Evolutionary conservation across 2,888 invertebrate species (phyloP).

Genomic region (Syrista parreyssii): DNA sequence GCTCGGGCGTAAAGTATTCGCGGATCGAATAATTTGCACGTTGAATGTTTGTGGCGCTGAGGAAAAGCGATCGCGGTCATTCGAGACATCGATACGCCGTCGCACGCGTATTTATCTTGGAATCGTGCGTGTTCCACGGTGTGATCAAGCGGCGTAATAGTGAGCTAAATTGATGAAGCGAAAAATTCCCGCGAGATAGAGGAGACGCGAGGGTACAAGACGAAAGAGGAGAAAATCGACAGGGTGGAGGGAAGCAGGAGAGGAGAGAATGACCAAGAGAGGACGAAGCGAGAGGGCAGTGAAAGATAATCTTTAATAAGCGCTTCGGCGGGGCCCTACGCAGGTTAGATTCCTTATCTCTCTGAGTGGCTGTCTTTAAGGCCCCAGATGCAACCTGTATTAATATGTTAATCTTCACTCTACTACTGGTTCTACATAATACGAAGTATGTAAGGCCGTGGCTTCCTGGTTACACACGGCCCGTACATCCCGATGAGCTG

Average conservation of each 20-base stretch:
- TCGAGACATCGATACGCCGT: background rate
- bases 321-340: constrained; percentile 7
- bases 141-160: background rate
- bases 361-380: constrained; percentile 24
- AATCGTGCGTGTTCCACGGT: background rate
- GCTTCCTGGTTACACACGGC: background rate
- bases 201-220: background rate
- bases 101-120: background rate
- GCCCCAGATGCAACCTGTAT: constrained; percentile 40
- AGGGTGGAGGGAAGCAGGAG: constrained; percentile 10
- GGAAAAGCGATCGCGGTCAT: background rate
- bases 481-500: background rate
- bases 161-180: background rate
- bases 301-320: constrained; percentile 6
- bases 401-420: constrained; percentile 59
- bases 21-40: background rate
- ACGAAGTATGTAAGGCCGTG: background rate
- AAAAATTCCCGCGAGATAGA: background rate
- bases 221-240: background rate
- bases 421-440: constrained; percentile 54
- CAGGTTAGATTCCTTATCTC: constrained; percentile 19
- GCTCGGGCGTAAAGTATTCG: background rate
- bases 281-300: constrained; percentile 9
- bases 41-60: background rate
- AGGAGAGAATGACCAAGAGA: constrained; percentile 13